phyloP scores from a whole-genome alignment of 2,888 invertebrate species.

The Salticus scenicus region DNA sequence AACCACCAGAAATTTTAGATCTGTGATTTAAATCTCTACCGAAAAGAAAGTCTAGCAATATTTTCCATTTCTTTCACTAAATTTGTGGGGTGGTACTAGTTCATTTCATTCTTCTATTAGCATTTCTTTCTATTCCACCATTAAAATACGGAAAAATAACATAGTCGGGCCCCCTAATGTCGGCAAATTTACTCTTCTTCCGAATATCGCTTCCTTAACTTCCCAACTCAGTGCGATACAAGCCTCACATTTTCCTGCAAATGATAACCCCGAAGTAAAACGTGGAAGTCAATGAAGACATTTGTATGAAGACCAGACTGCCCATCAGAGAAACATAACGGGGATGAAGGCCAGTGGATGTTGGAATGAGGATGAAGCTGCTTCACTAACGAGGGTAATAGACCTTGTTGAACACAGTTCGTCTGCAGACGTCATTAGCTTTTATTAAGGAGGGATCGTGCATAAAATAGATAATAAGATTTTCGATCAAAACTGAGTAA shows the following conservation, averaged over 20 bases:
- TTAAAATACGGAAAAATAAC: no score
- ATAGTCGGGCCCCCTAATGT: no score
- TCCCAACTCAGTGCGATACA: background rate
- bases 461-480: background rate
- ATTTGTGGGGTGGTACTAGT: no score
- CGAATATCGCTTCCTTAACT: background rate
- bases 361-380: background rate
- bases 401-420: slow-evolving; percentile 66
- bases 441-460: slow-evolving; percentile 31
- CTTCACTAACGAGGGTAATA: slow-evolving; percentile 66
- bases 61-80: no score
- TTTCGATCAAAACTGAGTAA: background rate
- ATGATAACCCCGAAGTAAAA: slow-evolving; percentile 1
- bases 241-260: background rate
- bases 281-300: slow-evolving; percentile 59
- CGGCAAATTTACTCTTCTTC: no score
- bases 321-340: background rate
- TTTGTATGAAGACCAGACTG: slow-evolving; percentile 52
- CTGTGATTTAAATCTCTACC: no score
- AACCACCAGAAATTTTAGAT: no score
- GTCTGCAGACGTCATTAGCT: slow-evolving; percentile 54
- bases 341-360: slow-evolving; percentile 14
- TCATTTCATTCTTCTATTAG: no score
- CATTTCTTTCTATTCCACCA: no score
- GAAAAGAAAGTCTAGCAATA: no score